These are phyloP conservation scores for Saccostrea cuccullata DNA, from an alignment of 1,140 invertebrate genomes.

Conservation along the genomic window DNA sequence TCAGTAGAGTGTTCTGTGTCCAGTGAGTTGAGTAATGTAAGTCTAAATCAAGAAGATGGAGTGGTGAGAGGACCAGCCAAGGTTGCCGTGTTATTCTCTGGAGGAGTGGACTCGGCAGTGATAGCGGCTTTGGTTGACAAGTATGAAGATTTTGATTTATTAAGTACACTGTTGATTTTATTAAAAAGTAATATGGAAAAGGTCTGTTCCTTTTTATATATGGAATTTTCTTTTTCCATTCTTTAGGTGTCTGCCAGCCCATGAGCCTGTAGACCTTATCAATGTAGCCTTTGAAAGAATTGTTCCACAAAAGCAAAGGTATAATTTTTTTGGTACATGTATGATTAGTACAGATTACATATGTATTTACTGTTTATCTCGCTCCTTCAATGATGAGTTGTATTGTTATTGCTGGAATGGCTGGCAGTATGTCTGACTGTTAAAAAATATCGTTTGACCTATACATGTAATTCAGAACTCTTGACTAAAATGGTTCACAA, in stretches of 20 bases:
- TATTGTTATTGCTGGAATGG: too few relatives aligned
- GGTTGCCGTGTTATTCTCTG: slow-evolving; percentile 94
- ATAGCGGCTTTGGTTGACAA: slow-evolving; percentile 89
- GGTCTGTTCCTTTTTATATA: neutral
- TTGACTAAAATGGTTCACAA: too few relatives aligned
- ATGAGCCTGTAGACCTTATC: slow-evolving; percentile 92
- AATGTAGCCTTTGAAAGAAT: slow-evolving; percentile 93
- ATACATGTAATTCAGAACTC: too few relatives aligned
- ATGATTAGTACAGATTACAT: too few relatives aligned
- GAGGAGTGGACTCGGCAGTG: slow-evolving; percentile 95
- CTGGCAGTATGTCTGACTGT: too few relatives aligned
- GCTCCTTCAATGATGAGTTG: too few relatives aligned
- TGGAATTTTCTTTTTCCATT: neutral
- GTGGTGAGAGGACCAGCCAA: slow-evolving; percentile 81
- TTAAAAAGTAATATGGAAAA: neutral
- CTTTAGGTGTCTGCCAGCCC: slow-evolving; percentile 81
- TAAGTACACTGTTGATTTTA: too few relatives aligned
- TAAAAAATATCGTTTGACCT: too few relatives aligned
- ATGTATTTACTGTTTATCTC: too few relatives aligned
- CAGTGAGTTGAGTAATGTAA: neutral
- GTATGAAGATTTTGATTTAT: slow-evolving; percentile 61
- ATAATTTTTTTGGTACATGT: neutral
- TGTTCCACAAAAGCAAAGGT: slow-evolving; percentile 26
- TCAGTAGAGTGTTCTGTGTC: neutral
- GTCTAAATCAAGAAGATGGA: neutral